phyloP scores from a whole-genome alignment of 2,888 invertebrate species.

The Carterocephalus palaemon region DNA sequence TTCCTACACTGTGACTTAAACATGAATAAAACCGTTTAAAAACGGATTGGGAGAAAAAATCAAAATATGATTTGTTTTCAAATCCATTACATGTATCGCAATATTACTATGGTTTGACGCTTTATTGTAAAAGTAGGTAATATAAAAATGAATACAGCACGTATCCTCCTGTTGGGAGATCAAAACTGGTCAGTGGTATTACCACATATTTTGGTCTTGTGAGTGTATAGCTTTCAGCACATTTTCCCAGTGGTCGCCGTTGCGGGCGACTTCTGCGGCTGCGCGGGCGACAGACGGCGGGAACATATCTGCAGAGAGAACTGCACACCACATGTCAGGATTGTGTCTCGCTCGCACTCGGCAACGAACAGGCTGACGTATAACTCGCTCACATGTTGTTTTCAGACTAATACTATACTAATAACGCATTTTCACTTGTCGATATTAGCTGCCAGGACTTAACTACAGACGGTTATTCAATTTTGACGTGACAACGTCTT shows the following conservation, averaged over 20 bases:
- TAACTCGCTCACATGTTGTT: too few relatives aligned
- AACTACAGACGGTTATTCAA: too few relatives aligned
- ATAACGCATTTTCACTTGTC: too few relatives aligned
- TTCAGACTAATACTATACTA: too few relatives aligned
- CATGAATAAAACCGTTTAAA: too few relatives aligned
- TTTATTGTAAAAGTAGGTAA: constrained; percentile 40
- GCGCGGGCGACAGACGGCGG: constrained; percentile 70
- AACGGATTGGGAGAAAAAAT: too few relatives aligned
- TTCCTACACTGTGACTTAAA: too few relatives aligned
- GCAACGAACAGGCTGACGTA: neutral
- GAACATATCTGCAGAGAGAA: constrained; percentile 76
- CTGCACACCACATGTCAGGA: constrained; percentile 77
- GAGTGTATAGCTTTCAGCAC: constrained; percentile 79
- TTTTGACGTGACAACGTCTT: too few relatives aligned
- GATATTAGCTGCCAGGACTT: too few relatives aligned
- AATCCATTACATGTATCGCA: constrained; percentile 12
- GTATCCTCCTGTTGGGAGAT: constrained; percentile 57
- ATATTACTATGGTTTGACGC: constrained; percentile 34
- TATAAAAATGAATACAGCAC: constrained; percentile 71
- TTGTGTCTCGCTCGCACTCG: constrained; percentile 46
- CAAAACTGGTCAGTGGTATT: constrained; percentile 66
- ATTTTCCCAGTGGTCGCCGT: constrained; percentile 83
- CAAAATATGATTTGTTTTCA: too few relatives aligned
- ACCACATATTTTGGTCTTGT: constrained; percentile 77
- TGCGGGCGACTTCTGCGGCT: constrained; percentile 80